A percentile compares a stretch with the other conserved stretches of the same genome.
phyloP scores from a whole-genome alignment of 2,888 invertebrate species.

The Andricus curvator region DNA sequence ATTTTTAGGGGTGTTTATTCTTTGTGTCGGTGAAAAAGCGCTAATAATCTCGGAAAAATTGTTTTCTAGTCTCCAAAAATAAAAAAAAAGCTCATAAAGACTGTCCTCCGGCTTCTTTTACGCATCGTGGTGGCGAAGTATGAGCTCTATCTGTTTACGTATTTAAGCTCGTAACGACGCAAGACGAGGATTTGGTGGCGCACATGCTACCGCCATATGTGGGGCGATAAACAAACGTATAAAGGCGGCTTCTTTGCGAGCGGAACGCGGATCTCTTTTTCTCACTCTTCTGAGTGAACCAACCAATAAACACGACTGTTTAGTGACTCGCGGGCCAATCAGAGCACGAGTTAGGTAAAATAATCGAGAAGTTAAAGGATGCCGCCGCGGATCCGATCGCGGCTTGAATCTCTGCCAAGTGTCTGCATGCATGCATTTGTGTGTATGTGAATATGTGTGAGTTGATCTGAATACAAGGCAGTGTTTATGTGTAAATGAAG shows the following conservation, averaged over 20 bases:
- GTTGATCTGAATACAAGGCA: not conserved
- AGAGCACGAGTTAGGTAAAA: constrained; percentile 57
- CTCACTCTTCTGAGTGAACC: constrained; percentile 46
- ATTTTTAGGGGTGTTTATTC: no score
- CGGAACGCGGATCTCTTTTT: constrained; percentile 50
- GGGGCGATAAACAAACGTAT: constrained; percentile 74
- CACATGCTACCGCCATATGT: constrained; percentile 77
- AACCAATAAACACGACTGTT: constrained; percentile 63
- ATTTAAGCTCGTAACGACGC: constrained; percentile 55
- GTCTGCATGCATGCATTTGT: constrained; percentile 6
- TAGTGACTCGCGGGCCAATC: constrained; percentile 61
- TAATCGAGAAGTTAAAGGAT: constrained; percentile 60
- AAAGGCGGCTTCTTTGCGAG: constrained; percentile 71
- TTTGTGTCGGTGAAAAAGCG: not conserved
- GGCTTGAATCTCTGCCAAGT: constrained; percentile 66
- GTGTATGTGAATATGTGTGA: constrained; percentile 43
- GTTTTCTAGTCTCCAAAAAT: not conserved
- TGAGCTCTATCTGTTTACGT: constrained; percentile 60
- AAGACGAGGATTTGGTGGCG: constrained; percentile 59
- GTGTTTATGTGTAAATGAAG: constrained; percentile 18
- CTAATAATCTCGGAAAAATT: not conserved
- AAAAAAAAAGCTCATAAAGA: constrained; percentile 1
- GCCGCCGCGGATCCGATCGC: constrained; percentile 58
- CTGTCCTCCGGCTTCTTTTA: not conserved
- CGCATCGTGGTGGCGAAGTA: constrained; percentile 18